phyloP scores from a whole-genome alignment of 2,113 vertebrate species.

The Astatotilapia flaviijosephi region DNA sequence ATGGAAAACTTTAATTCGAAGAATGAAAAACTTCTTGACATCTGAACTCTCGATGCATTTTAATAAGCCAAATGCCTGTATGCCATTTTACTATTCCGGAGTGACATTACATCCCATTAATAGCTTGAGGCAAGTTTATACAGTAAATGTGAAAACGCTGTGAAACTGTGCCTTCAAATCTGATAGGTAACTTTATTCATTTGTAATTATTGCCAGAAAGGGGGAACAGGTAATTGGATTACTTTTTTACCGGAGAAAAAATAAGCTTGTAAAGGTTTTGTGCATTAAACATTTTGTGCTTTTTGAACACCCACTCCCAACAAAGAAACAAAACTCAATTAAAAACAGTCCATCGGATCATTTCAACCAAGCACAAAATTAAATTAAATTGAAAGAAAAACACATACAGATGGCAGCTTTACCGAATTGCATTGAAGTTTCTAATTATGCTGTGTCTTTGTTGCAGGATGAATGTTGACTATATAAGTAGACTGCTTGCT shows the following conservation, averaged over 20 bases:
- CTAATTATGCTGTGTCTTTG: neutral
- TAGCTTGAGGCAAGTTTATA: neutral
- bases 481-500: neutral
- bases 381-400: neutral
- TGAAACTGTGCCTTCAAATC: neutral
- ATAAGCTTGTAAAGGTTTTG: neutral
- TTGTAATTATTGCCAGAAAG: neutral
- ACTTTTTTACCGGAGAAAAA: neutral
- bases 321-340: neutral
- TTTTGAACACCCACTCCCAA: neutral
- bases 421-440: neutral
- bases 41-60: neutral
- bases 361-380: neutral
- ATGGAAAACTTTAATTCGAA: conserved; percentile 2
- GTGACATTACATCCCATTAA: neutral
- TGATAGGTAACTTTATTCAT: neutral
- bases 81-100: neutral
- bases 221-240: neutral
- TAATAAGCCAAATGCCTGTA: neutral
- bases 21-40: conserved; percentile 14
- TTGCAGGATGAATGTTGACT: neutral
- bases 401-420: neutral
- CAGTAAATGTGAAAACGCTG: neutral
- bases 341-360: neutral
- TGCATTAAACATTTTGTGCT: neutral